phyloP scores from a whole-genome alignment of 2,797 vertebrate genomes.

The Aulostomus chinensis region DNA sequence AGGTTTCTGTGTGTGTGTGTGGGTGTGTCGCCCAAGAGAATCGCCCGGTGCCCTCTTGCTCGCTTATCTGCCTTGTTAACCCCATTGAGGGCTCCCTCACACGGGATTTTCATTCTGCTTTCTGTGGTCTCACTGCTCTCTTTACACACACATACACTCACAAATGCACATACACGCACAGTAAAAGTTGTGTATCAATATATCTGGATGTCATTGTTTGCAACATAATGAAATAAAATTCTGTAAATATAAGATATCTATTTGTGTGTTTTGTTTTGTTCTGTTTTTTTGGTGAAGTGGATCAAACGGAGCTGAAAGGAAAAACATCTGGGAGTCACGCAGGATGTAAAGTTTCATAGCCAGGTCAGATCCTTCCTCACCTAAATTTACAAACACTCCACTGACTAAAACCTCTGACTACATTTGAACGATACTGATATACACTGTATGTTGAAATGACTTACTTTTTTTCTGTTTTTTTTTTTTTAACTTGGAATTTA shows the following conservation, averaged over 20 bases:
- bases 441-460: no score
- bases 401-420: no score
- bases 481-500: no score
- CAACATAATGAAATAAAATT: conserved; percentile 83
- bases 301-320: neutral
- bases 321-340: neutral
- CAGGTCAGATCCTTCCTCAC: conserved; percentile 11
- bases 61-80: conserved; percentile 80
- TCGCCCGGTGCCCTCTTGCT: conserved; percentile 74
- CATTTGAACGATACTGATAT: no score
- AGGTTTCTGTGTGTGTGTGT: conserved; percentile 50
- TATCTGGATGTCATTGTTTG: conserved; percentile 88
- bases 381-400: no score
- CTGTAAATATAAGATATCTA: conserved; percentile 77
- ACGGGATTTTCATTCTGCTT: conserved; percentile 78
- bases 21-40: conserved; percentile 60
- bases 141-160: conserved; percentile 66
- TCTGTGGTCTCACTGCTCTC: conserved; percentile 81
- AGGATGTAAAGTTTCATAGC: conserved; percentile 2
- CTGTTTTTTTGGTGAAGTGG: conserved; percentile 2
- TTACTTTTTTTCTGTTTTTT: no score
- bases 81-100: conserved; percentile 73
- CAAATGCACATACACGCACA: conserved; percentile 74
- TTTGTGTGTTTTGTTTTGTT: conserved; percentile 38
- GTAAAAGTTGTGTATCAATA: conserved; percentile 83